Percentiles rank a stretch among this genome's conserved stretches.
phyloP scores from a whole-genome alignment of 1,140 invertebrate species.

The Anoplophora glabripennis region DNA sequence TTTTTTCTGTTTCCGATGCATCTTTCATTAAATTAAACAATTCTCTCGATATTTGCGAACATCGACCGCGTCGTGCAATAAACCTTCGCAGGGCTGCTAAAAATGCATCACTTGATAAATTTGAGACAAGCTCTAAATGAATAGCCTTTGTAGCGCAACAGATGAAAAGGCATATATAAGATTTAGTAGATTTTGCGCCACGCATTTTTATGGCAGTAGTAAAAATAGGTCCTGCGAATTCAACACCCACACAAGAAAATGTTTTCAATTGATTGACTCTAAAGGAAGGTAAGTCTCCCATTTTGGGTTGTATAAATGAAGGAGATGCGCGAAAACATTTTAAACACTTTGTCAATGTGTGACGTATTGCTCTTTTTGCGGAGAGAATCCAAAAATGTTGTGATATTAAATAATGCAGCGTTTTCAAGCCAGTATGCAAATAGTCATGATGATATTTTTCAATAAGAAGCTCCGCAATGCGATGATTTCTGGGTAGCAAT shows the following conservation, averaged over 20 bases:
- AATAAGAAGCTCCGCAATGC: slow-evolving; percentile 1
- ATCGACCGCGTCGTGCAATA: slow-evolving; percentile 34
- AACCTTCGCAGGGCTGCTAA: slow-evolving; percentile 44
- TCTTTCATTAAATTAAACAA: background rate
- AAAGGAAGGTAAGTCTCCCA: slow-evolving; percentile 11
- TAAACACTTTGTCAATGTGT: slow-evolving; percentile 5
- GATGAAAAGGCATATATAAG: slow-evolving; percentile 28
- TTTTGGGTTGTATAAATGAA: background rate
- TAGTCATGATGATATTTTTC: slow-evolving; percentile 5
- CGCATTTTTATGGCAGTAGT: slow-evolving; percentile 10
- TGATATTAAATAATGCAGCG: slow-evolving; percentile 10
- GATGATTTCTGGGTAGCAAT: slow-evolving; percentile 8
- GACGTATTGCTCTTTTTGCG: background rate
- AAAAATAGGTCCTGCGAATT: slow-evolving; percentile 17
- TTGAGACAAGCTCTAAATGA: slow-evolving; percentile 43
- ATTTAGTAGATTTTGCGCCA: background rate
- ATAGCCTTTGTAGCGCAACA: slow-evolving; percentile 37
- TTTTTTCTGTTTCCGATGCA: background rate
- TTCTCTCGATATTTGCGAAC: slow-evolving; percentile 17
- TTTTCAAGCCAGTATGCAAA: slow-evolving; percentile 4
- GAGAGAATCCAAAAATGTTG: slow-evolving; percentile 16
- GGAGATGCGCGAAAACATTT: slow-evolving; percentile 6
- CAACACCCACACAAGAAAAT: slow-evolving; percentile 8
- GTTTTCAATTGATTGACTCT: slow-evolving; percentile 1
- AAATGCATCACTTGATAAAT: slow-evolving; percentile 40